Evolutionary conservation across 2,888 invertebrate species (phyloP).

Genomic region (Apomyelois bistriatella): DNA sequence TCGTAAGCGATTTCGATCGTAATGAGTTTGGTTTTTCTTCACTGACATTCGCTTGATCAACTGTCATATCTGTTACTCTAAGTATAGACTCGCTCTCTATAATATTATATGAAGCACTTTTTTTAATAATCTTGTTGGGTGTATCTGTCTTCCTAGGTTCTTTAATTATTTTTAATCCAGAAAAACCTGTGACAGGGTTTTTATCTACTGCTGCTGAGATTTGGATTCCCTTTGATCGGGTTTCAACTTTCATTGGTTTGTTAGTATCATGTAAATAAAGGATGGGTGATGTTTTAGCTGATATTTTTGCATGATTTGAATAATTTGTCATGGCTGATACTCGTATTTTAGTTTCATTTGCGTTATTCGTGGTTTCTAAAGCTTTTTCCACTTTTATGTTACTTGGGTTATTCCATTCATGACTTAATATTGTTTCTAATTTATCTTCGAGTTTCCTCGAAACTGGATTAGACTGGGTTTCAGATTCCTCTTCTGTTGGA

Average conservation of each 20-base stretch:
- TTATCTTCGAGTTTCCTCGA: background rate
- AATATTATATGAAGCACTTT: constrained; percentile 55
- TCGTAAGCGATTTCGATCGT: background rate
- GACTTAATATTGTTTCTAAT: background rate
- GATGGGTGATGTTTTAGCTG: background rate
- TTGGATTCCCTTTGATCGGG: constrained; percentile 43
- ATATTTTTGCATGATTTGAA: constrained; percentile 15
- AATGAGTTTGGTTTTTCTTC: background rate
- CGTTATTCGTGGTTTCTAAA: no score
- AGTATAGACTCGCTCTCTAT: constrained; percentile 65
- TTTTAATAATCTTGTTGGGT: constrained; percentile 38
- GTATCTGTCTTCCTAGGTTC: constrained; percentile 40
- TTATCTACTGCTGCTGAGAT: constrained; percentile 33
- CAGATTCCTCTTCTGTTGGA: background rate
- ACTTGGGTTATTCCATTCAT: background rate
- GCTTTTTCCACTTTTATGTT: background rate
- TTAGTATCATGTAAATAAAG: background rate
- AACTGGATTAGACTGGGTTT: background rate
- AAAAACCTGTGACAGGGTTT: constrained; percentile 24
- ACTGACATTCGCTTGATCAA: constrained; percentile 15
- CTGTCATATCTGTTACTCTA: constrained; percentile 65
- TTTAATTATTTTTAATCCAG: constrained; percentile 44
- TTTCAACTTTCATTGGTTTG: constrained; percentile 17
- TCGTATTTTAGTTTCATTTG: no score
- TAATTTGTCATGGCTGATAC: constrained; percentile 12